Evolutionary conservation across 2,113 vertebrate species (phyloP), one percentile per base, ranked within the genome.

Genomic region (Cnemophilus loriae): DNA sequence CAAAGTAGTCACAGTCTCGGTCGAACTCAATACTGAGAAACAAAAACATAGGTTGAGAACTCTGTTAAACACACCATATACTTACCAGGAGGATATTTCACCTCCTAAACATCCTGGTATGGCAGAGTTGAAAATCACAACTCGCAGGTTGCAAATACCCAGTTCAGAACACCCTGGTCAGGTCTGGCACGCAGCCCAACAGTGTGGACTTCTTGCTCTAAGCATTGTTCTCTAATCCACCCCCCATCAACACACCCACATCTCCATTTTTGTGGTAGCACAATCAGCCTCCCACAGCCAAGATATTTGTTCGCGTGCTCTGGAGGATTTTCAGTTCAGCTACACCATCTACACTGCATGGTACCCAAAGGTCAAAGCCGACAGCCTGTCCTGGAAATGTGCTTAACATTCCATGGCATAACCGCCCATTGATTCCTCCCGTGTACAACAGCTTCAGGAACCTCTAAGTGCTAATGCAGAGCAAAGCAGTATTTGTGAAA

Each of bases 1-100:
- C 99, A 89, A 99, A 99, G 97, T 99, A 99, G 98, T 99, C 99
- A 98, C 99, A 99, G 98, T 99, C 99, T 26, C 99, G 98, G 98
- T 99, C 99, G 91, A 99, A 99, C 95, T 99, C 99, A 97, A 99
- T 99, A 98, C 99, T 99, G 97, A 80, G 39, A 80, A 88, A 83
- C 39, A 95, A 93, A 82, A 80, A 75, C 21, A 96, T 0, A 96
- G 24, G 20, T 44, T 94, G 42, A 93, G 41, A 65, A 73, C 14
- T 15, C 18, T 12, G 30, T 47, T 49, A 67, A 84, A 77, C 26
- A 74, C 52, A 26, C 89, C 37, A n/a, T 13, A 44, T 42, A 50
- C 55, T 69, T 83, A 67, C 4, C 27, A 85, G 30, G 33, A 64
- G 50, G 24, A 46, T 18, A 68, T 90, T 95, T 80, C 74, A 75